Evolutionary conservation across 2,888 invertebrate species (phyloP).

Genomic region (Tachystola acroxantha): DNA sequence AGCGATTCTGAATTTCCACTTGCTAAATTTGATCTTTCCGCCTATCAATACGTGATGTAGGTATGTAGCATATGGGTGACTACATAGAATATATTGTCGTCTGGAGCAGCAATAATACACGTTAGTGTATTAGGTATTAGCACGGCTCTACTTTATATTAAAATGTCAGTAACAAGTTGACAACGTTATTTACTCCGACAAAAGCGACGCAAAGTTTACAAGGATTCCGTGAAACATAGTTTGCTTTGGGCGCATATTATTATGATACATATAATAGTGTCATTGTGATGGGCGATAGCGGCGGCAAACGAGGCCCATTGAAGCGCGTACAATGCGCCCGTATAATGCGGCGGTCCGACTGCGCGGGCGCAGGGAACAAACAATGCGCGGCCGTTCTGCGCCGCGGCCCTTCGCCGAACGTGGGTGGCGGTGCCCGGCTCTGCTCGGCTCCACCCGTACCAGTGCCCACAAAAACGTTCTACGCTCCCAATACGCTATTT

Average conservation of each 20-base stretch:
- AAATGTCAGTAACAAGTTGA: constrained; percentile 24
- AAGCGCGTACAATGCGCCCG: constrained; percentile 73
- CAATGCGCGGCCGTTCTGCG: constrained; percentile 55
- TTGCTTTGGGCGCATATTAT: constrained; percentile 57
- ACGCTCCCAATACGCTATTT: constrained; percentile 28
- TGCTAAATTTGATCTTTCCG: no score
- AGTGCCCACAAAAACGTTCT: constrained; percentile 48
- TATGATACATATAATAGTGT: constrained; percentile 53
- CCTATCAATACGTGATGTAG: no score
- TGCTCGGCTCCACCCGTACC: neutral
- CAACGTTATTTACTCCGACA: constrained; percentile 39
- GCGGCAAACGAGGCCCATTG: constrained; percentile 70
- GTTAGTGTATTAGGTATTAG: no score
- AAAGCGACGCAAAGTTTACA: constrained; percentile 56
- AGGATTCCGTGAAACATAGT: constrained; percentile 57
- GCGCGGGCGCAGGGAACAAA: constrained; percentile 53
- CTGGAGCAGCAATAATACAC: no score
- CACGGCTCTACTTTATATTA: no score
- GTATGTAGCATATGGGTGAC: no score
- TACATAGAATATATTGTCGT: no score
- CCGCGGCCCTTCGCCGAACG: constrained; percentile 56
- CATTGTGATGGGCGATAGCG: constrained; percentile 66
- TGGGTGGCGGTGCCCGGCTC: constrained; percentile 52
- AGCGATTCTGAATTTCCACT: no score
- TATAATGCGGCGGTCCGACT: constrained; percentile 61